phyloP scores from a whole-genome alignment of 2,888 invertebrate species.

The Drosophila heteroneura region DNA sequence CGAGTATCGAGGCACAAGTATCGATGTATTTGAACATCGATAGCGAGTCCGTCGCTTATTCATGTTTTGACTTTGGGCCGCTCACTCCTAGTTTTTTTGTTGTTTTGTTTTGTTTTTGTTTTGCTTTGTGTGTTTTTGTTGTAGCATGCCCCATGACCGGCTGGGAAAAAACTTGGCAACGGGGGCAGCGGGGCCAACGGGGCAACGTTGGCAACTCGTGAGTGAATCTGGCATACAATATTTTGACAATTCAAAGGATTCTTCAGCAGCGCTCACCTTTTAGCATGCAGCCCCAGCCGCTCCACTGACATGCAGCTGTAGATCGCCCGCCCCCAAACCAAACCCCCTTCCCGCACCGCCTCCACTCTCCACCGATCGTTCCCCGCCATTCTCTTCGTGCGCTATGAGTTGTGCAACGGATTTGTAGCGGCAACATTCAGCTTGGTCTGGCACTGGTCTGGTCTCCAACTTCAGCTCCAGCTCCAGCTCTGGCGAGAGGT shows the following conservation, averaged over 20 bases:
- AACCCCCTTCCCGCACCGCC: neutral
- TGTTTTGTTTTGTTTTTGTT: neutral
- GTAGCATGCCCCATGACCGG: constrained; percentile 68
- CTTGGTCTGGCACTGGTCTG: constrained; percentile 25
- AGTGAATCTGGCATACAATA: constrained; percentile 79
- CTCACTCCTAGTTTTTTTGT: constrained; percentile 47
- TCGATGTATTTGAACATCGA: constrained; percentile 52
- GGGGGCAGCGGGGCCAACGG: constrained; percentile 21
- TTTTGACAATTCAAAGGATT: constrained; percentile 82
- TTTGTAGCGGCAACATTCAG: constrained; percentile 43
- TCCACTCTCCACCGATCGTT: neutral
- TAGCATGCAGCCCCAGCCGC: constrained; percentile 33
- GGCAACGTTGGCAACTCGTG: constrained; percentile 65
- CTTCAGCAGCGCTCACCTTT: constrained; percentile 68
- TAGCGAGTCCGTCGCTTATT: constrained; percentile 52
- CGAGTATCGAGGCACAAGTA: constrained; percentile 41
- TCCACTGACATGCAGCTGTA: constrained; percentile 50
- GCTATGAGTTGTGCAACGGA: constrained; percentile 65
- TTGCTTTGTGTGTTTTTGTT: constrained; percentile 8
- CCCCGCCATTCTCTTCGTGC: constrained; percentile 47
- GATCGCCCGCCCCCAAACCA: constrained; percentile 33
- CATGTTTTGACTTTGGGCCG: constrained; percentile 64
- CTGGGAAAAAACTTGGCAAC: constrained; percentile 55
- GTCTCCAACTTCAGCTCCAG: constrained; percentile 4
- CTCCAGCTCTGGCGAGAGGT: constrained; percentile 51